A percentile compares a stretch with the other conserved stretches of the same genome.
Conservation (phyloP, 2,888 invertebrate genomes). For the Drosophila emarginata region DNA sequence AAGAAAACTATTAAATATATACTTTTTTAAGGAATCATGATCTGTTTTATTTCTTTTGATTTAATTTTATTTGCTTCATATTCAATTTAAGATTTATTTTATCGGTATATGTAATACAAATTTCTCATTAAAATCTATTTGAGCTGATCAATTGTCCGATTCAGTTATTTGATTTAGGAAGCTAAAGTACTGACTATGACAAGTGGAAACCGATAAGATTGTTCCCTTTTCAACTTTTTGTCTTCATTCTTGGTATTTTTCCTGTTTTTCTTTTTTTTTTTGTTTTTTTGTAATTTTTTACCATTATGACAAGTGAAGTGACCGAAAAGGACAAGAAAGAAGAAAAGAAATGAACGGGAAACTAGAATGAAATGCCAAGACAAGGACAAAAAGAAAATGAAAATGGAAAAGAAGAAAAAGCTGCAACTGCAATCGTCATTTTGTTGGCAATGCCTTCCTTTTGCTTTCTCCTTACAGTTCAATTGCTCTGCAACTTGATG, state of each 20-base stretch:
- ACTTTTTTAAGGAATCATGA: too few relatives aligned
- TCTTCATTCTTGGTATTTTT: slow-evolving; percentile 28
- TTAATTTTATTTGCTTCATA: too few relatives aligned
- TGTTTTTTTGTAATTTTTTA: slow-evolving; percentile 31
- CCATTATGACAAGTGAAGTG: slow-evolving; percentile 67
- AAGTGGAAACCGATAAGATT: slow-evolving; percentile 57
- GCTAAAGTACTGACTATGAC: slow-evolving; percentile 31
- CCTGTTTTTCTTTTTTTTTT: slow-evolving; percentile 27
- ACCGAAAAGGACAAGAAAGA: slow-evolving; percentile 36
- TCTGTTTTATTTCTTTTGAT: too few relatives aligned
- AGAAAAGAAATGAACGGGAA: slow-evolving; percentile 27
- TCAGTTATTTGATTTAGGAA: neutral
- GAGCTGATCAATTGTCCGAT: neutral
- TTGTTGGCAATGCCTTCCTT: slow-evolving; percentile 60
- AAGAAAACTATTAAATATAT: too few relatives aligned
- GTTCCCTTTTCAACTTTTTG: slow-evolving; percentile 28
- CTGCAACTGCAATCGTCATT: slow-evolving; percentile 61
- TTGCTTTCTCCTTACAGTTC: slow-evolving; percentile 50
- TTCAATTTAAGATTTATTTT: too few relatives aligned
- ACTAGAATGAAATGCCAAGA: slow-evolving; percentile 26
- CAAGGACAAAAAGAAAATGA: slow-evolving; percentile 24
- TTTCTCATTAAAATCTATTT: neutral
- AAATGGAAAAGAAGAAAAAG: neutral
- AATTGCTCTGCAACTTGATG: slow-evolving; percentile 50
- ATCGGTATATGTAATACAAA: neutral